Base-by-base conservation (phyloP, 2,113 vertebrate genomes). In the Miniopterus natalensis region DNA sequence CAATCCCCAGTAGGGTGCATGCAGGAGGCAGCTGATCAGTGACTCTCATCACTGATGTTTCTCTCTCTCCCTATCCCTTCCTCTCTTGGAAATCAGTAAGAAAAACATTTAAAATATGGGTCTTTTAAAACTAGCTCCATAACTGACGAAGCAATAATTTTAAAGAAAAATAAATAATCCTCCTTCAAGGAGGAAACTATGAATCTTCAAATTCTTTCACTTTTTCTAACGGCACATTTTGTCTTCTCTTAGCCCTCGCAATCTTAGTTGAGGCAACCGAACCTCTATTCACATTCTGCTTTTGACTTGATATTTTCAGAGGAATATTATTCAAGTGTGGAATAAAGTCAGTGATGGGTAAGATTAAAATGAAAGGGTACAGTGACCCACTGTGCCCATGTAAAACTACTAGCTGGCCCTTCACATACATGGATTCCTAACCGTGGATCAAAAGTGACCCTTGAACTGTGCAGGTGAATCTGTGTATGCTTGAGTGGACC, bases 271-370 rank as follows among this genome's bases (percentile, higher is more conserved):
- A 90, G 59, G 36, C 88, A 75, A 89, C 14, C 59, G 59, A 95
- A 4, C 14, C 45, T 89, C 36, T 84, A 29, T 13, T 75, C 6
- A 61, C 20, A 83, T 55, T 49, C 10, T 55, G 11, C 25, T 88
- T 86, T 84, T 88, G 59, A 88, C 80, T 42, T 77, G 27, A n/a
- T 75, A 65, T 88, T 90, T 89, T 79, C 47, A 77, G 27, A 57
- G 57, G 47, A 42, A 11, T 90, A 59, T 40, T 75, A 88, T 73
- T 79, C 17, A 92, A 66, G 29, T 88, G 29, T 93, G 21, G 29
- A 88, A 78, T 51, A 70, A 90, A 89, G 61, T 66, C 45, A 89
- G 10, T 75, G 57, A 45, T 36, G 14, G 40, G 14, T 45, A 88
- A 59, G 12, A 83, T 47, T 79, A 92, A 92, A 68, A 84, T 93